Evolutionary conservation across 2,797 vertebrate genomes (phyloP).

Genomic region (Botia kubotai): DNA sequence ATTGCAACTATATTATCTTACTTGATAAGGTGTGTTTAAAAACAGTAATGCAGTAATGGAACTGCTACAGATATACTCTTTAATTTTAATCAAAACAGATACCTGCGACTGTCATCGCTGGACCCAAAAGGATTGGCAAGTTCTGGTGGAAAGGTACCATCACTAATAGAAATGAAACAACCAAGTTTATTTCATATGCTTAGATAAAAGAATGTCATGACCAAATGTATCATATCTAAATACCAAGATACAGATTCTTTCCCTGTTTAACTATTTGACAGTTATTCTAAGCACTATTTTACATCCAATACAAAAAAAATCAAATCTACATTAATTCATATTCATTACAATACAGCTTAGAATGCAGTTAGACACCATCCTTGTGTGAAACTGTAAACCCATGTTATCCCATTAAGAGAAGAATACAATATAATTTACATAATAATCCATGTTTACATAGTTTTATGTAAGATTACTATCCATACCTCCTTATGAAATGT

Average conservation of each 20-base stretch:
- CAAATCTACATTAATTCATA: background rate
- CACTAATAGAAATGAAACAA: conserved; percentile 17
- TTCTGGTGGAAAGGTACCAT: conserved; percentile 14
- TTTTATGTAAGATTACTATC: no score
- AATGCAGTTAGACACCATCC: background rate
- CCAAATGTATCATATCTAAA: background rate
- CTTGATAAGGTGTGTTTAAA: background rate
- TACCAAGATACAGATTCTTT: no score
- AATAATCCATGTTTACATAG: background rate
- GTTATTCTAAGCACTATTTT: background rate
- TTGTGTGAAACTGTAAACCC: background rate
- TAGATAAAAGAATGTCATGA: background rate
- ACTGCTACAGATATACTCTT: no score
- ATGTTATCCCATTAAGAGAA: no score
- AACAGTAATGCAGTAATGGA: background rate
- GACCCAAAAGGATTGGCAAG: conserved; percentile 74
- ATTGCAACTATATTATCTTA: background rate
- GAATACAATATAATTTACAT: background rate
- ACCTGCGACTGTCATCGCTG: conserved; percentile 72
- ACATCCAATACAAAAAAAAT: background rate
- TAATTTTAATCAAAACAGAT: background rate
- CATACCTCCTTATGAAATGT: background rate
- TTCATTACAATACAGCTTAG: background rate
- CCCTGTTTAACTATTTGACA: background rate
- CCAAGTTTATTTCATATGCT: background rate